Conservation (phyloP, 2,888 invertebrate species). For the Rhodophaea formosa region DNA sequence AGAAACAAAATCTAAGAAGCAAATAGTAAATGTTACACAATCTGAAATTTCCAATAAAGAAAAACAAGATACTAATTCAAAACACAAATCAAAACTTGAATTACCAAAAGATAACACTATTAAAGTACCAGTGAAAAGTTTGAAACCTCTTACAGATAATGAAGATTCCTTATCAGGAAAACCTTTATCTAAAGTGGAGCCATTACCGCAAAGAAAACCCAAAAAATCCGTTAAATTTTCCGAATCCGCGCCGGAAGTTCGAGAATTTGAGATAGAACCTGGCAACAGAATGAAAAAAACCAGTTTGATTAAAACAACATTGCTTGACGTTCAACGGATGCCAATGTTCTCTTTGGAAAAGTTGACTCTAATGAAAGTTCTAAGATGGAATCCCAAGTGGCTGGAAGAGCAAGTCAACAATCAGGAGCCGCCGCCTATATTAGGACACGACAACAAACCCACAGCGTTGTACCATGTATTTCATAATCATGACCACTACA, state of each 20-base stretch:
- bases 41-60: conserved; percentile 28
- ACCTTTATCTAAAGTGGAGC: conserved; percentile 58
- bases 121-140: conserved; percentile 50
- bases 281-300: conserved; percentile 66
- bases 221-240: conserved; percentile 64
- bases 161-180: conserved; percentile 47
- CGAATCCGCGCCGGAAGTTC: conserved; percentile 43
- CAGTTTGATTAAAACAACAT: conserved; percentile 50
- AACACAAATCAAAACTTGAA: conserved; percentile 15
- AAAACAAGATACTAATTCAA: conserved; percentile 19
- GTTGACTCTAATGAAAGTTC: conserved; percentile 78
- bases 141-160: conserved; percentile 49
- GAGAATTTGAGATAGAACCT: conserved; percentile 61
- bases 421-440: conserved; percentile 78
- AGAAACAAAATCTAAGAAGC: conserved; percentile 27
- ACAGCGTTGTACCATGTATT: conserved; percentile 80
- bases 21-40: conserved; percentile 26
- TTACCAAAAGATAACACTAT: conserved; percentile 24
- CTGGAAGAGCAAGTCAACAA: conserved; percentile 76
- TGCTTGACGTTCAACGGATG: conserved; percentile 49
- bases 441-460: conserved; percentile 69
- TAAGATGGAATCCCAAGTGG: conserved; percentile 86
- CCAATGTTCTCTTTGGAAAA: conserved; percentile 63
- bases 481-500: conserved; percentile 81
- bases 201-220: conserved; percentile 42